Evolutionary conservation across 1,140 invertebrate species (phyloP).

Genomic region (Drosophila sechellia): DNA sequence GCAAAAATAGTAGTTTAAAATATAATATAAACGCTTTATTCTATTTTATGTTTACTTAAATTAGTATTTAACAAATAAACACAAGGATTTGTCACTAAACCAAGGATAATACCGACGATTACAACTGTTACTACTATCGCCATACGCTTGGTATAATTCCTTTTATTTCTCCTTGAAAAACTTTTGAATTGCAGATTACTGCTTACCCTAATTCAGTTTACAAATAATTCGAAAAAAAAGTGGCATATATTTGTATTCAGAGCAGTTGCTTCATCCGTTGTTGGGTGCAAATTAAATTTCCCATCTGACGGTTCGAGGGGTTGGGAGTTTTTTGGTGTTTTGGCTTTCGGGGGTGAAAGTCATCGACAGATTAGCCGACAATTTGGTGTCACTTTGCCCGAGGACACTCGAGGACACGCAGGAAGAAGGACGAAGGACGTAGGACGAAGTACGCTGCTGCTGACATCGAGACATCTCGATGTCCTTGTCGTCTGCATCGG

Average conservation of each 20-base stretch:
- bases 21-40: no score
- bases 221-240: constrained; percentile 1
- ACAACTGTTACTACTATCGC: background rate
- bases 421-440: constrained; percentile 6
- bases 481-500: constrained; percentile 60
- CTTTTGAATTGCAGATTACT: background rate
- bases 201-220: background rate
- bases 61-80: no score
- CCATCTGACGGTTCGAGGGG: background rate
- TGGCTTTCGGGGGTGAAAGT: constrained; percentile 18
- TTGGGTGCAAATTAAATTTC: constrained; percentile 1
- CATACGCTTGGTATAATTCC: background rate
- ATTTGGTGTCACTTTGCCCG: constrained; percentile 63
- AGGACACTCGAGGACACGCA: background rate
- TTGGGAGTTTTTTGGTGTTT: constrained; percentile 4
- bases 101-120: background rate
- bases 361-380: constrained; percentile 74
- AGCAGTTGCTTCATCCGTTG: constrained; percentile 12
- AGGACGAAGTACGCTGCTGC: constrained; percentile 9
- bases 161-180: background rate
- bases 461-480: constrained; percentile 18
- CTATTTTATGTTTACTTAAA: no score
- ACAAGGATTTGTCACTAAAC: no score
- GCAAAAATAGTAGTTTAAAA: no score
- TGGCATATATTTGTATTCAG: background rate